Evolutionary conservation across 2,113 vertebrate genomes (phyloP).

Genomic region (Cacatua alba): DNA sequence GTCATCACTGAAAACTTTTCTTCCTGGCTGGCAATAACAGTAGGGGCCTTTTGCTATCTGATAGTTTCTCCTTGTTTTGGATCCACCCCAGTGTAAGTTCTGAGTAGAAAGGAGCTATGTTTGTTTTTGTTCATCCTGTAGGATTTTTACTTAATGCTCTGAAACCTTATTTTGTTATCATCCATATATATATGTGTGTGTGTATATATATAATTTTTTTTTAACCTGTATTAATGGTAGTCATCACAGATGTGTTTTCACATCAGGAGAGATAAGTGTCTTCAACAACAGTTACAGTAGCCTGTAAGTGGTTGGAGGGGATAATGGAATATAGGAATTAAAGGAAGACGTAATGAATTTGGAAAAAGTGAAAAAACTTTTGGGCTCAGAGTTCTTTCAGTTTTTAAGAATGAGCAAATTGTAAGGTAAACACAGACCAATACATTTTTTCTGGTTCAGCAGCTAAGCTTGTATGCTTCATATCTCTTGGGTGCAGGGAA

Average conservation of each 20-base stretch:
- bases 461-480: background rate
- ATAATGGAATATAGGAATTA: background rate
- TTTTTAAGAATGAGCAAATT: background rate
- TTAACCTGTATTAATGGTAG: background rate
- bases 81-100: background rate
- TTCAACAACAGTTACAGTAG: background rate
- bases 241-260: background rate
- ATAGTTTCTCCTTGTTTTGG: background rate
- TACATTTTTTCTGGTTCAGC: background rate
- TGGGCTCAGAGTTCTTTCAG: background rate
- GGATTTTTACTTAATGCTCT: background rate
- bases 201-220: background rate
- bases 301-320: background rate
- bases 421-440: background rate
- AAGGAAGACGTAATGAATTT: background rate
- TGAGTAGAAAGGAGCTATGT: background rate
- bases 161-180: background rate
- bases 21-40: background rate
- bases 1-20: background rate
- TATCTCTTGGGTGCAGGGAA: fast-evolving
- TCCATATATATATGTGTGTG: background rate
- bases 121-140: background rate
- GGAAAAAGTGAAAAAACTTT: background rate
- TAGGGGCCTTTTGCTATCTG: background rate
- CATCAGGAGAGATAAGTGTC: background rate